phyloP scores from a whole-genome alignment of 2,113 vertebrate species.

The Ailuropoda melanoleuca region DNA sequence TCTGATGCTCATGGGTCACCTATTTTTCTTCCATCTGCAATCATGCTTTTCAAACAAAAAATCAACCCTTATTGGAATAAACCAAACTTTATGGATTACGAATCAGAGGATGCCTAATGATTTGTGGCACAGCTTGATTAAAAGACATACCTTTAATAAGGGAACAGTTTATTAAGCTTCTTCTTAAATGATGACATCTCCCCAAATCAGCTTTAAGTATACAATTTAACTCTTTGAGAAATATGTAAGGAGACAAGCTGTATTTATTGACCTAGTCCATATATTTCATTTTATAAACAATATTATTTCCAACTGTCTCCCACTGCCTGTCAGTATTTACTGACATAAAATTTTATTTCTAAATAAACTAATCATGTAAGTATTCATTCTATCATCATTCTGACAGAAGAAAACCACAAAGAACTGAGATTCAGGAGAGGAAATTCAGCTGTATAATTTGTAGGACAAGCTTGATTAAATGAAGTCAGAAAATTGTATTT shows the following conservation, averaged over 20 bases:
- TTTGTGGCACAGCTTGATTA: not conserved
- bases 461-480: slow-evolving; percentile 34
- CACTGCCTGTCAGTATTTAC: slow-evolving; percentile 14
- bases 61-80: not conserved
- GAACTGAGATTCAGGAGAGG: slow-evolving; percentile 13
- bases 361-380: slow-evolving; percentile 35
- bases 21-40: not conserved
- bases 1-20: not conserved
- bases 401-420: not conserved
- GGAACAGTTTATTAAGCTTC: slow-evolving; percentile 28
- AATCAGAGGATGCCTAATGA: not conserved
- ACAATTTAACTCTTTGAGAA: slow-evolving; percentile 14
- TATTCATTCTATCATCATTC: slow-evolving; percentile 25
- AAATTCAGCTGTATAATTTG: slow-evolving; percentile 43
- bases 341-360: slow-evolving; percentile 39
- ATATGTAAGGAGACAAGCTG: not conserved
- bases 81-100: not conserved
- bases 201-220: not conserved
- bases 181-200: slow-evolving; percentile 21
- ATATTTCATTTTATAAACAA: not conserved
- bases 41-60: slow-evolving; percentile 35
- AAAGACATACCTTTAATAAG: slow-evolving; percentile 30
- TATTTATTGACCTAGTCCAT: not conserved
- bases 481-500: slow-evolving; percentile 35
- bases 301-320: slow-evolving; percentile 31